phyloP scores from a whole-genome alignment of 2,113 vertebrate genomes.

The Rattus norvegicus region GRCr8 NC_086038.1:35553001-35553500 shows the following conservation, averaged over 20 bases:
- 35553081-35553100: background rate
- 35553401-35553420: background rate
- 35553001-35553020: background rate
- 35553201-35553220: background rate
- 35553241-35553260: background rate
- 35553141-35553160: background rate
- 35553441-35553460: background rate
- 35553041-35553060: background rate
- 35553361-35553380: background rate
- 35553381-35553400: background rate
- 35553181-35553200: background rate
- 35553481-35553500: too few species aligned
- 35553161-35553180: background rate
- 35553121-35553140: constrained; percentile 9
- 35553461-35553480: background rate
- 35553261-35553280: background rate
- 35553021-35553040: constrained; percentile 34
- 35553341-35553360: background rate
- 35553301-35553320: background rate
- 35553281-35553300: background rate
- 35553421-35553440: background rate
- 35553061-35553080: background rate
- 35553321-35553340: background rate
- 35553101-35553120: background rate
- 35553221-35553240: background rate